Percentiles rank a stretch among this genome's conserved stretches.
These are phyloP conservation scores for Anabacerthia variegaticeps DNA, from an alignment of 2,797 vertebrate species.

Conservation along the genomic window DNA sequence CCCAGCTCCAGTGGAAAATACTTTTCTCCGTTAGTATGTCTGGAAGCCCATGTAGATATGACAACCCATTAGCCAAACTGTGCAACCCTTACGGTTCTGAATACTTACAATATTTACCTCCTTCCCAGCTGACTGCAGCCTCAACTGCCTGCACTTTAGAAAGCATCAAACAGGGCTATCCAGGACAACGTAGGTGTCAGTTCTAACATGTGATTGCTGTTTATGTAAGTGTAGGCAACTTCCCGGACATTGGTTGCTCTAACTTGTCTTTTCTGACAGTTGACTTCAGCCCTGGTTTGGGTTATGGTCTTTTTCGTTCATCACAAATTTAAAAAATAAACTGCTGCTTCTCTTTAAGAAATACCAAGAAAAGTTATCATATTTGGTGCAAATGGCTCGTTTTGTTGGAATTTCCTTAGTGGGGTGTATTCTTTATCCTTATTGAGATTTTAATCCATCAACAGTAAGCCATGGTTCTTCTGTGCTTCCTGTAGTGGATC, in stretches of 20 bases:
- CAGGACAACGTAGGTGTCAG: background rate
- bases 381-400: background rate
- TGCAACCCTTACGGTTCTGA: background rate
- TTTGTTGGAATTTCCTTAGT: background rate
- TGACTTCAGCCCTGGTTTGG: background rate
- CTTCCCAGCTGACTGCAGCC: background rate
- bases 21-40: background rate
- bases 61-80: background rate
- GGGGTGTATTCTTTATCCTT: background rate
- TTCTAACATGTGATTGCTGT: fast-evolving
- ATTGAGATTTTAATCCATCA: background rate
- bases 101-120: background rate
- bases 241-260: background rate
- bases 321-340: background rate
- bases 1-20: background rate
- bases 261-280: background rate
- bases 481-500: background rate
- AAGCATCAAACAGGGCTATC: background rate
- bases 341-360: background rate
- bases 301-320: background rate
- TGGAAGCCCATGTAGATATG: background rate
- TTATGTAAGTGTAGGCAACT: background rate
- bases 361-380: background rate
- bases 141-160: background rate
- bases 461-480: background rate